These are phyloP conservation scores for Setipinna tenuifilis DNA, from an alignment of 2,797 vertebrate species.

Conservation along the genomic window DNA sequence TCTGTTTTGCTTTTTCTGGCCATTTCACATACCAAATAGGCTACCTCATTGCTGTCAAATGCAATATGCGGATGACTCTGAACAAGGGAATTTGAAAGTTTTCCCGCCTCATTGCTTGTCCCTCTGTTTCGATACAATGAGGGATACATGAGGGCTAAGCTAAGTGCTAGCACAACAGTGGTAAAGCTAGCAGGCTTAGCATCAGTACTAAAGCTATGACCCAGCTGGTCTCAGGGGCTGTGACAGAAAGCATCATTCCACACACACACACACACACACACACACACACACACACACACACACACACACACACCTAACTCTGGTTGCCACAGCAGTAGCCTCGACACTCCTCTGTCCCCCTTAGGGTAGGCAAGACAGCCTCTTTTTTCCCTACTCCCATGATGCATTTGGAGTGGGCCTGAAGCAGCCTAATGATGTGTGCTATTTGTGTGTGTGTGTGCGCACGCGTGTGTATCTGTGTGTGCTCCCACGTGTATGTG, in stretches of 20 bases:
- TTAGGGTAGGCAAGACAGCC: slow-evolving; percentile 36
- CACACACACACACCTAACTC: slow-evolving; percentile 9
- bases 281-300: neutral
- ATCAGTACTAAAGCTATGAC: neutral
- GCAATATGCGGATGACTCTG: neutral
- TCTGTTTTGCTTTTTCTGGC: neutral
- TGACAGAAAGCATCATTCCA: neutral
- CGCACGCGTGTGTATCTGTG: neutral
- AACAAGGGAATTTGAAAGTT: neutral
- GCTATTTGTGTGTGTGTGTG: slow-evolving; percentile 23
- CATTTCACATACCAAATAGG: neutral
- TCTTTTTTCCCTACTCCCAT: slow-evolving; percentile 39
- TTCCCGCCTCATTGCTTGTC: neutral
- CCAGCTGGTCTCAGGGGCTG: neutral
- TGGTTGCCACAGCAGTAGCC: slow-evolving; percentile 37
- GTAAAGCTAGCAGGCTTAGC: neutral
- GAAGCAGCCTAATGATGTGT: slow-evolving; percentile 26
- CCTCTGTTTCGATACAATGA: neutral
- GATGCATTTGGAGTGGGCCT: slow-evolving; percentile 46
- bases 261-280: neutral
- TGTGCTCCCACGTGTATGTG: neutral
- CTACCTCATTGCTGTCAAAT: neutral
- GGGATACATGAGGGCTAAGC: neutral
- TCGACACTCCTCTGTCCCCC: slow-evolving; percentile 22
- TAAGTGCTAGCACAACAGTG: neutral